Conservation (phyloP, 2,797 vertebrate genomes). For the Lepilemur septentrionalis region DNA sequence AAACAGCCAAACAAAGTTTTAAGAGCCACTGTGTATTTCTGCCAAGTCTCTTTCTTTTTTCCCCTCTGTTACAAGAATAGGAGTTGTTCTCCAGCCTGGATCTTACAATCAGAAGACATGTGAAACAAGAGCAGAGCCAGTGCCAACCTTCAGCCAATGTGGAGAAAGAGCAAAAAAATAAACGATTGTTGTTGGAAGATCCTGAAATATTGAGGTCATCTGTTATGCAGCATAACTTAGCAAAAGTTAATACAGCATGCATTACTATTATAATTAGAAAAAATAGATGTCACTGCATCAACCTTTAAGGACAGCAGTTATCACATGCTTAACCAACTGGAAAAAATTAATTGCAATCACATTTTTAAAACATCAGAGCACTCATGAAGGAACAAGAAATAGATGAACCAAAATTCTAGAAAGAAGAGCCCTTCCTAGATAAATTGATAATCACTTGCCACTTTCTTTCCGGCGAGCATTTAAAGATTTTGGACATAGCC, state of each 20-base stretch:
- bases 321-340: background rate
- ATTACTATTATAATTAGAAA: constrained; percentile 33
- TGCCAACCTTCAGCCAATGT: background rate
- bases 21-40: constrained; percentile 21
- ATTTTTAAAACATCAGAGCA: constrained; percentile 46
- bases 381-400: constrained; percentile 28
- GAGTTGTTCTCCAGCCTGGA: constrained; percentile 1
- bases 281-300: constrained; percentile 31
- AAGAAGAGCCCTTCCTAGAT: background rate
- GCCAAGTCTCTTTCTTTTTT: constrained; percentile 36
- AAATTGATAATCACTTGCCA: background rate
- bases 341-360: constrained; percentile 6
- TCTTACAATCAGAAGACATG: constrained; percentile 57
- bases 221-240: constrained; percentile 22
- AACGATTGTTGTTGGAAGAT: constrained; percentile 22
- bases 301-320: constrained; percentile 38
- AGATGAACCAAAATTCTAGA: constrained; percentile 44
- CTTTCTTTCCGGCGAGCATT: background rate
- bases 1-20: constrained; percentile 61
- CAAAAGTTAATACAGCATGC: constrained; percentile 34
- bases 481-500: background rate
- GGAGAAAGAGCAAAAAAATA: constrained; percentile 39
- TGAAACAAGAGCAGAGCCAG: background rate
- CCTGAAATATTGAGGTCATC: constrained; percentile 58
- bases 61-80: constrained; percentile 45